These are phyloP conservation scores for Hyaena hyaena DNA, from an alignment of 2,113 vertebrate species.

Conservation along the genomic window DNA sequence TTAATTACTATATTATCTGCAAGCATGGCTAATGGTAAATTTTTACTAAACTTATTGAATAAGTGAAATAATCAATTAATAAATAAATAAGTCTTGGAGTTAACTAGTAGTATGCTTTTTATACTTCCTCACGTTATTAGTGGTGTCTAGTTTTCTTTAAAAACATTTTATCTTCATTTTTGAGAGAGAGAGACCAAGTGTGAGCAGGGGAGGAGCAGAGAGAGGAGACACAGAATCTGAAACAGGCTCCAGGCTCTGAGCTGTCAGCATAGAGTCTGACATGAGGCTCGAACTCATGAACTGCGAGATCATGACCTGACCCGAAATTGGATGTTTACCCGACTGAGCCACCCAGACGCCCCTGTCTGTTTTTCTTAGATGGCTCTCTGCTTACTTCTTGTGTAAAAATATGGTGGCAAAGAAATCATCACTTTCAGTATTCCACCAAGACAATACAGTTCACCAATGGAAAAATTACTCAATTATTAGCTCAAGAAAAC, in stretches of 20 bases:
- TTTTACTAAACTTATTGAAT: background rate
- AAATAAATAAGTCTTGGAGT: background rate
- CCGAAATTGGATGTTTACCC: too few relatives aligned
- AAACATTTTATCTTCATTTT: too few relatives aligned
- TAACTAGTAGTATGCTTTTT: background rate
- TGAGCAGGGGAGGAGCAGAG: too few relatives aligned
- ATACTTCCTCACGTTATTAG: background rate
- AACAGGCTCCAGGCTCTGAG: too few relatives aligned
- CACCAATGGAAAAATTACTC: constrained; percentile 1
- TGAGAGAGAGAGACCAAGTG: too few relatives aligned
- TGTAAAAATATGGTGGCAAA: background rate
- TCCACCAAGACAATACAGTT: background rate
- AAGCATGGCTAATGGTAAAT: background rate
- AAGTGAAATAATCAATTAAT: background rate
- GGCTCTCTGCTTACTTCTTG: background rate
- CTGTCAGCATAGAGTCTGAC: too few relatives aligned
- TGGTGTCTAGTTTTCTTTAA: background rate
- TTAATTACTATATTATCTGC: background rate
- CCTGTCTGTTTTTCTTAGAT: background rate
- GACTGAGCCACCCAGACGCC: too few relatives aligned
- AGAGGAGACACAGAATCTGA: too few relatives aligned
- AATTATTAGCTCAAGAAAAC: background rate
- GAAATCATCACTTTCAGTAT: background rate
- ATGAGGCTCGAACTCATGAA: too few relatives aligned
- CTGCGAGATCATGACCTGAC: too few relatives aligned